Evolutionary conservation across 2,888 invertebrate genomes (phyloP), one percentile per base, ranked within the genome.

Genomic region (Mesochorus sp.): DNA sequence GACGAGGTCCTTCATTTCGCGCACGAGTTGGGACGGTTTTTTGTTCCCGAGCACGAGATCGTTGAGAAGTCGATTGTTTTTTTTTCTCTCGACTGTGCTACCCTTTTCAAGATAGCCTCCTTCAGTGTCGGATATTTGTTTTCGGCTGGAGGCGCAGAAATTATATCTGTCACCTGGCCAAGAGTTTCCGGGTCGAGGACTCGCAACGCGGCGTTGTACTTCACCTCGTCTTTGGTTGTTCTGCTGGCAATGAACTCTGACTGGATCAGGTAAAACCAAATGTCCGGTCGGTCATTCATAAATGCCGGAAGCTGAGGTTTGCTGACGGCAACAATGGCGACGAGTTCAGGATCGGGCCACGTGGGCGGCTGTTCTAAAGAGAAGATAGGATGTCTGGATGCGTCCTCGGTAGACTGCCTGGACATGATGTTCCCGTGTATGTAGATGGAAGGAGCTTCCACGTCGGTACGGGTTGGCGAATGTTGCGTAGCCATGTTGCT

Each of bases 1-100:
- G n/a, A n/a, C n/a, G n/a, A n/a, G n/a, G n/a, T n/a, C n/a, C n/a
- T n/a, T n/a, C n/a, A n/a, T n/a, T n/a, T n/a, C n/a, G n/a, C n/a
- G n/a, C 0, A 81, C 71, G 0, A 82, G 68, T 39, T 76, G 67
- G 3, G 64, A 73, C 6, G 72, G 72, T 34, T 55, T 55, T 3
- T 44, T 64, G 3, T 55, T 34, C 1, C 64, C 49, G 1, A 72
- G 12, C 3, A 39, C 28, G 2, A 62, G 17, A 10, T 62, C 62
- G 19, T 66, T 66, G 2, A 76, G 39, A 3, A 75, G 34, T 37
- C 66, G 21, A 3, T 76, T 26, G 61, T 37, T 3, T 76, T 44
- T 8, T 51, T 61, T 12, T 61, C 24, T 6, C 70, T 28, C 6
- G 75, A 70, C 24, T 70, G 44, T 4, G 39, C 3, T 10, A 76